phyloP scores from a whole-genome alignment of 1,140 invertebrate species.

The Pogonomyrmex californicus region DNA sequence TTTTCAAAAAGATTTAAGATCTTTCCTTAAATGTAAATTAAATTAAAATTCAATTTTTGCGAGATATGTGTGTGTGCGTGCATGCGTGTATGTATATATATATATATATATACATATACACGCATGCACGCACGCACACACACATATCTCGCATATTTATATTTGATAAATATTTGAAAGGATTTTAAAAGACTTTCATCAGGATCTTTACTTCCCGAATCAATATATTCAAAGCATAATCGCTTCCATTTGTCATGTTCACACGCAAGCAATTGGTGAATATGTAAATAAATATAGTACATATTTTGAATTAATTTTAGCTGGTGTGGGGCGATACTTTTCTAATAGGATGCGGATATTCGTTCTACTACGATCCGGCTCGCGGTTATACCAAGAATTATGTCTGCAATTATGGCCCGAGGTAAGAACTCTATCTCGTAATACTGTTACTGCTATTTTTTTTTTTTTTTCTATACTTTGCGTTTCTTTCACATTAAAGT shows the following conservation, averaged over 20 bases:
- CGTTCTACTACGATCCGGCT: slow-evolving; percentile 91
- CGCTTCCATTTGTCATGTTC: not conserved
- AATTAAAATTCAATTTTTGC: not conserved
- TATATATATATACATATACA: no score
- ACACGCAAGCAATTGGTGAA: not conserved
- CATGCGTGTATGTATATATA: no score
- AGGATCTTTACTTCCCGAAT: not conserved
- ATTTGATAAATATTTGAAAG: not conserved
- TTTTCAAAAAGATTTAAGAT: not conserved
- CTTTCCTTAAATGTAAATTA: not conserved
- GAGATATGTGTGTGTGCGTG: no score
- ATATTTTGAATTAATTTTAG: slow-evolving; percentile 86
- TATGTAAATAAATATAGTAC: slow-evolving; percentile 11
- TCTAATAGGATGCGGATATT: slow-evolving; percentile 93
- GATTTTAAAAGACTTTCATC: not conserved
- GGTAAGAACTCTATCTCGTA: slow-evolving; percentile 86
- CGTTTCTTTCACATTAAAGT: not conserved
- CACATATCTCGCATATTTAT: no score
- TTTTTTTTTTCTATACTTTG: not conserved
- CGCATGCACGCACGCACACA: no score
- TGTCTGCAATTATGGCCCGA: slow-evolving; percentile 95
- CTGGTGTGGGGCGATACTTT: slow-evolving; percentile 93
- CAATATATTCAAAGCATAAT: not conserved
- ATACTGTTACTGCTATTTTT: not conserved
- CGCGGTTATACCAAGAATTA: slow-evolving; percentile 93